Evolutionary conservation across 1,140 invertebrate genomes (phyloP).

Genomic region (Tetramorium parvispinum): DNA sequence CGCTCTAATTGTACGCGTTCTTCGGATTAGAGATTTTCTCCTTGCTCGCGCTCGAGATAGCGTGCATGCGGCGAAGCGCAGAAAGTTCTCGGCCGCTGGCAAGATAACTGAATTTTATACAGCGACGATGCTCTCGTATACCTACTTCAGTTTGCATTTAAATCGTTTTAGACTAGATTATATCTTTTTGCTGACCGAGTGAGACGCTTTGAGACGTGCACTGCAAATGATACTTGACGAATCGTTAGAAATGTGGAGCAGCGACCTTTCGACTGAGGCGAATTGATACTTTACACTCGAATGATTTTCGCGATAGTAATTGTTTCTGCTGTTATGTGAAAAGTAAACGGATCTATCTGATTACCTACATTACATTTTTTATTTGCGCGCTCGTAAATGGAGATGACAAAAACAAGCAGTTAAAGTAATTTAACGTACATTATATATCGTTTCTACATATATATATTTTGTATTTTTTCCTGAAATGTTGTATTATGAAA

Average conservation of each 20-base stretch:
- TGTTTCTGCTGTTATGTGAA: background rate
- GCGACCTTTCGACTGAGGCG: background rate
- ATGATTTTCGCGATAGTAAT: background rate
- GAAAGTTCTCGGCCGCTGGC: slow-evolving; percentile 46
- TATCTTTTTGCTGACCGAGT: background rate
- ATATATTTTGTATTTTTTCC: background rate
- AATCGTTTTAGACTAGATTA: slow-evolving; percentile 25
- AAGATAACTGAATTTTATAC: slow-evolving; percentile 44
- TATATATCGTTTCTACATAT: background rate
- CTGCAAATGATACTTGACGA: slow-evolving; percentile 6
- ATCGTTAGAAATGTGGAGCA: slow-evolving; percentile 24
- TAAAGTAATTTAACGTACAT: background rate
- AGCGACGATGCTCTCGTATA: slow-evolving; percentile 13
- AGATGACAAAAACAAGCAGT: background rate
- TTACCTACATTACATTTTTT: background rate
- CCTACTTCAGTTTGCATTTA: slow-evolving; percentile 50
- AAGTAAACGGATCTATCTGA: background rate
- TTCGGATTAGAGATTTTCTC: slow-evolving; percentile 62
- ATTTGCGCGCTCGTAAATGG: background rate
- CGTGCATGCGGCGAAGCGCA: slow-evolving; percentile 34
- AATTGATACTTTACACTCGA: slow-evolving; percentile 42
- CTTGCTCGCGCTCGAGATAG: slow-evolving; percentile 47
- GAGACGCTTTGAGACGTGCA: background rate
- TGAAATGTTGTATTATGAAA: background rate
- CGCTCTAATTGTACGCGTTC: slow-evolving; percentile 49